These are phyloP conservation scores for Limnephilus lunatus DNA, from an alignment of 2,888 invertebrate genomes.

Conservation along the genomic window DNA sequence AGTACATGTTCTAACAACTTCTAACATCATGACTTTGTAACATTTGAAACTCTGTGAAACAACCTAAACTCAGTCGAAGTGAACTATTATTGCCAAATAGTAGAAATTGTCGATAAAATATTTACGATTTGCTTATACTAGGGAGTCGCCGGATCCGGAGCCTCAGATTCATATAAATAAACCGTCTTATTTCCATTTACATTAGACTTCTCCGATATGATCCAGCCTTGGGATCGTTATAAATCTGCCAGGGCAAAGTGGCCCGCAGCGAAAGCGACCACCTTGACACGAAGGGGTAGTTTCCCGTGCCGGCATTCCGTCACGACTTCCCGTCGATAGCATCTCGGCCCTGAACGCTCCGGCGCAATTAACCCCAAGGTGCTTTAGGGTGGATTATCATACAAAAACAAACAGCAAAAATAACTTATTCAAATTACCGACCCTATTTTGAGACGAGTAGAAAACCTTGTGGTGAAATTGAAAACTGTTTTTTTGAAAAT, in stretches of 20 bases:
- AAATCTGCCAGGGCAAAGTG: neutral
- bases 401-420: neutral
- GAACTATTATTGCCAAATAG: too few species aligned
- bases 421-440: neutral
- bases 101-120: too few species aligned
- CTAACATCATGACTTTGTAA: too few species aligned
- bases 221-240: neutral
- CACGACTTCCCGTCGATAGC: neutral
- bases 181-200: neutral
- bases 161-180: neutral
- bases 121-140: too few species aligned
- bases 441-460: neutral
- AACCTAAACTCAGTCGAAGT: too few species aligned
- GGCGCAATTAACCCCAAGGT: neutral
- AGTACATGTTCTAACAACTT: too few species aligned
- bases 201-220: neutral
- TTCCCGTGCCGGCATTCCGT: neutral
- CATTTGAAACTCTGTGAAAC: too few species aligned
- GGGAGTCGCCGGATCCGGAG: too few species aligned
- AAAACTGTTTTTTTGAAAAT: too few species aligned
- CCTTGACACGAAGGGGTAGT: neutral
- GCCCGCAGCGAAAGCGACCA: neutral
- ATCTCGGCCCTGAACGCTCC: neutral
- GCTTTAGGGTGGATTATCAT: neutral
- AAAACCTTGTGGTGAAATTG: too few species aligned